Evolutionary conservation across 2,888 invertebrate genomes (phyloP), one percentile per base, ranked within the genome.

Genomic region (Pimpla rufipes): DNA sequence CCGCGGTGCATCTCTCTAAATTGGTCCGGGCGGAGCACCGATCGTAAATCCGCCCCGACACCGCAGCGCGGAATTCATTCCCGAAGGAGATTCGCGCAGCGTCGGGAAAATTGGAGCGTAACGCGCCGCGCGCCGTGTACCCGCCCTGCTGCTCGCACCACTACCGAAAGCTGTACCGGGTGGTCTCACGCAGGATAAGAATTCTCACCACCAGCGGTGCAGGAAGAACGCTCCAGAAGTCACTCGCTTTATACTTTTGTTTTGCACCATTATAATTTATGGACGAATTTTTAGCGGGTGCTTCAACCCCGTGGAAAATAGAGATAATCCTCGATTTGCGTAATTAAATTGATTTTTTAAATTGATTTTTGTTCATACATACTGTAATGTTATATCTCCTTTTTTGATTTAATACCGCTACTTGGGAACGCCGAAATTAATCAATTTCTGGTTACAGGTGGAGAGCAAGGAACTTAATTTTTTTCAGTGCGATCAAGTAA

Each of bases 31-130:
- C 35, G 64, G 42, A 47, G 62, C 87, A 70, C 75, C 87, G 88
- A 88, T 90, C 90, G 90, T 90, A 90, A 90, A 90, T 90, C 85
- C 88, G 86, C 84, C 85, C 76, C 86, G 90, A 88, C 89, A 87
- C 81, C 85, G 87, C 57, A 75, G 79, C 85, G 84, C 87, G 85
- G 88, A 88, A 88, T 89, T 87, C 87, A 87, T 88, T 82, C 85
- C 79, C 86, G 88, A 87, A 83, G 80, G 80, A 79, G 83, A 83
- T 85, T 80, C 87, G 87, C 85, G 85, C 85, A 81, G 86, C 86
- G 70, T 62, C 86, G 85, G 70, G 89, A 89, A 90, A 89, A 90
- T 88, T 90, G 90, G 90, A 89, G 89, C 89, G 87, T 87, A 88
- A 87, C 62, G 62, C 77, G 67, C n/a, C 59, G 45, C 66, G 45